Base-by-base conservation (phyloP, 2,888 invertebrate species). In the Pediacus dermestoides region DNA sequence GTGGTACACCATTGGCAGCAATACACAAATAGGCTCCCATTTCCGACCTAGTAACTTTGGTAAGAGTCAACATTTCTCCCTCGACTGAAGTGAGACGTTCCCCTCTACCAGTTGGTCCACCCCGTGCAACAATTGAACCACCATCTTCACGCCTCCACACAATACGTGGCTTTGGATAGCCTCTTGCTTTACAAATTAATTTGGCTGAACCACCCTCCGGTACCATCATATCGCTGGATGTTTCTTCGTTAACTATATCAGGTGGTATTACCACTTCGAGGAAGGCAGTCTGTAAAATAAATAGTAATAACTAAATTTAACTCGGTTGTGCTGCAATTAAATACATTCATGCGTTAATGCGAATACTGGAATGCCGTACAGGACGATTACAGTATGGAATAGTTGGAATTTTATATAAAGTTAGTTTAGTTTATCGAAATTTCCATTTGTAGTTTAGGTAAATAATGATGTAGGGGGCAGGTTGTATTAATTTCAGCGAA, bases 161-260 rank as follows among this genome's bases (percentile, higher is more conserved):
- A 55, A 92, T 88, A 59, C 82, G 82, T 0, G 91, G 91, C 50
- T 85, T 82, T 6, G 90, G 90, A 61, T 81, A 85, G 2, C 91
- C 90, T 41, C 85, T 76, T 1, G 90, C 89, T 66, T 86, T 87
- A 70, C 91, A 91, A 42, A 88, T 80, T 53, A 91, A 73, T 67
- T 89, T 90, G 0, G 88, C 89, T 3, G 88, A 83, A 22, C 90
- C 89, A 34, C 90, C 90, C 72, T 91, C 91, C n/a, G 89, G 89
- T 36, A 92, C 90, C 87, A 90, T 90, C 78, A 92, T 82, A 66
- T 93, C 93, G 8, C 91, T 90, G 33, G 91, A 88, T 6, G 90
- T 90, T 66, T 90, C 90, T 62, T 90, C 90, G 63, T 86, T 87
- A 56, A 89, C 75, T 53, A 91, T 89, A 64, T 91, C 91, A 34